phyloP scores from a whole-genome alignment of 1,140 invertebrate species.

The Apis mellifera region Amel_HAv3.1 CM009936.2:9711001-9711500 shows the following conservation, averaged over 20 bases:
- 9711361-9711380: neutral
- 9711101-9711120: too few relatives aligned
- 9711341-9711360: neutral
- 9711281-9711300: neutral
- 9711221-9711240: neutral
- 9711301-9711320: neutral
- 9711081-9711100: too few relatives aligned
- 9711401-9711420: too few relatives aligned
- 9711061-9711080: too few relatives aligned
- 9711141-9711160: neutral
- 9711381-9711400: neutral
- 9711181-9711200: neutral
- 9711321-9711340: neutral
- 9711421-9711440: neutral
- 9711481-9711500: neutral
- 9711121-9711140: neutral
- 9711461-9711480: conserved; percentile 7
- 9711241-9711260: neutral
- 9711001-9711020: too few relatives aligned
- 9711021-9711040: too few relatives aligned
- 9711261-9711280: neutral
- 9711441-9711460: neutral
- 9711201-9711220: neutral
- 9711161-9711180: neutral
- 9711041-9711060: too few relatives aligned